Evolutionary conservation across 2,888 invertebrate species (phyloP), one percentile per base, ranked within the genome.

Genomic region (Aspidiotus destructor): DNA sequence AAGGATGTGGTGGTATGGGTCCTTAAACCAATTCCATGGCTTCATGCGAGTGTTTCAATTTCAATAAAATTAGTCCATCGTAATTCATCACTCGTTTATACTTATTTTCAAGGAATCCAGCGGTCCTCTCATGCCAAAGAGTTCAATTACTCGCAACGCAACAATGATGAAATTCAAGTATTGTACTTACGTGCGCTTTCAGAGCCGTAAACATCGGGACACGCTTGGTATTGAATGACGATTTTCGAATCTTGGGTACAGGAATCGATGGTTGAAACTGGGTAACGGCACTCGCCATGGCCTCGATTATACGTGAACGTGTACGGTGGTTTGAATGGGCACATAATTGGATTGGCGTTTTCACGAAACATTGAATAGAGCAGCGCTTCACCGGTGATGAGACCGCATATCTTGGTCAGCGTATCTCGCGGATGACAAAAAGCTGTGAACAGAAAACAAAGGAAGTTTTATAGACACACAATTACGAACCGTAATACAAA

Each of bases 171-270:
- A 41, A 16, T n/a, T 11, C 6, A 42, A 53, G 7, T 41, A 3
- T 40, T 42, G 57, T 70, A 73, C 80, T 79, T 79, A 92, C 93
- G 90, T 75, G 92, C 89, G 77, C 92, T 92, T 77, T 94, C 94
- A 0, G 93, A 90, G 63, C 89, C 92, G 73, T 86, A 85, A 8
- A 94, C 88, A 78, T 94, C 93, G 15, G 92, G 92, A 77, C 96
- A 96, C 8, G 93, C 93, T 77, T 94, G 93, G 79, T 93, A 95
- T 78, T 89, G 89, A 76, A 96, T 86, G 73, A 94, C 83, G 67
- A 95, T 82, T 73, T 90, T 83, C 72, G 92, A 92, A 75, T 93
- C 90, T 77, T 95, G 93, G 0, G 94, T 94, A 79, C 95, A 96
- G 75, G 91, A 89, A 78, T 94, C 94, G 74, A 95, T 90, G 73